Evolutionary conservation across 2,888 invertebrate genomes (phyloP).

Genomic region (Eudemis profundana): DNA sequence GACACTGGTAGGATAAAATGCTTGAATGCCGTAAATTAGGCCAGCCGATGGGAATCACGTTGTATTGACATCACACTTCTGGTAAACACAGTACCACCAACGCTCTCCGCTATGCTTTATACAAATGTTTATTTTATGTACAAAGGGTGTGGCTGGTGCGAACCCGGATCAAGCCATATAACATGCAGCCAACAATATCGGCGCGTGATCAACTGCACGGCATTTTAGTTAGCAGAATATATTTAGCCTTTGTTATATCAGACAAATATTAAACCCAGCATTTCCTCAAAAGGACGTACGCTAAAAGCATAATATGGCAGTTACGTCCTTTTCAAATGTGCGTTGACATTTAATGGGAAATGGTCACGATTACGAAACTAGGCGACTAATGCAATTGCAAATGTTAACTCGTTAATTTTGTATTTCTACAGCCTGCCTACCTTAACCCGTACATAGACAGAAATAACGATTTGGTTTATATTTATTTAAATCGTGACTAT

Average conservation of each 20-base stretch:
- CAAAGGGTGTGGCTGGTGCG: not conserved
- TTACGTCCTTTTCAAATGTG: not conserved
- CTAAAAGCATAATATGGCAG: not conserved
- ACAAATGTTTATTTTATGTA: too few species aligned
- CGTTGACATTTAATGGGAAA: not conserved
- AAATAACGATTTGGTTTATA: too few species aligned
- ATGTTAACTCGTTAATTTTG: not conserved
- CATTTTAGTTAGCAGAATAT: slow-evolving; percentile 11
- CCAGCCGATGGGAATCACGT: too few species aligned
- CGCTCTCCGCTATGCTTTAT: too few species aligned
- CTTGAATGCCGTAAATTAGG: too few species aligned
- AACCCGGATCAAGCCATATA: slow-evolving; percentile 10
- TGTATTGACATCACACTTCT: too few species aligned
- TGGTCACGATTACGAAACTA: not conserved
- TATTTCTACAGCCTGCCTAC: not conserved
- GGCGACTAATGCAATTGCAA: not conserved
- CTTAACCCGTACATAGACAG: too few species aligned
- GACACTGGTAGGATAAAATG: too few species aligned
- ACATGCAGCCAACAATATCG: slow-evolving; percentile 8
- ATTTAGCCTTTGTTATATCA: slow-evolving; percentile 2
- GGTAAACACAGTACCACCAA: too few species aligned
- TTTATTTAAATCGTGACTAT: too few species aligned
- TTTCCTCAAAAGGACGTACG: not conserved
- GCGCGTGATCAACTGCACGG: slow-evolving; percentile 22
- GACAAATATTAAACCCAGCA: not conserved